These are phyloP conservation scores for Mormyrus iriodes DNA, from an alignment of 2,113 vertebrate species.

Conservation along the genomic window DNA sequence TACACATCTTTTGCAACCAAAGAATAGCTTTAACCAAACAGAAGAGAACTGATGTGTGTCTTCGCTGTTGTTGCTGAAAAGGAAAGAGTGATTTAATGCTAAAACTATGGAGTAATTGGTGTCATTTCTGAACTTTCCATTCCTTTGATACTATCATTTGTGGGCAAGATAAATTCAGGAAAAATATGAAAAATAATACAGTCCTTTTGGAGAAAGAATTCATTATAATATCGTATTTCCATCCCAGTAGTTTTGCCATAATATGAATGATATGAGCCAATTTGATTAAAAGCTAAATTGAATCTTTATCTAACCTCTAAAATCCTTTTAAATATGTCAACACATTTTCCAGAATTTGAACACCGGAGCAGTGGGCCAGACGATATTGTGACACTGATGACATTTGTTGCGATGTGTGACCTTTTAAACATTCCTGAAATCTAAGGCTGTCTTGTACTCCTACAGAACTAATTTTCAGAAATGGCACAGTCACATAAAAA, in stretches of 20 bases:
- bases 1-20: not conserved
- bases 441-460: slow-evolving; percentile 50
- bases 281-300: slow-evolving; percentile 68
- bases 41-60: not conserved
- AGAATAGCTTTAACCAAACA: not conserved
- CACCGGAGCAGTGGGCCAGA: not conserved
- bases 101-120: not conserved
- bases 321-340: slow-evolving; percentile 30
- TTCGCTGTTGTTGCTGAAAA: not conserved
- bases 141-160: not conserved
- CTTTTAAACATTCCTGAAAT: slow-evolving; percentile 69
- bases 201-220: not conserved
- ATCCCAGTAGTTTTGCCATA: slow-evolving; percentile 31
- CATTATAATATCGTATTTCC: not conserved
- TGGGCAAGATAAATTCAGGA: not conserved
- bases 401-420: slow-evolving; percentile 70
- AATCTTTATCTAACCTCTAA: not conserved
- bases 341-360: slow-evolving; percentile 31
- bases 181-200: not conserved
- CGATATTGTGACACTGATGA: slow-evolving; percentile 59
- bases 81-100: not conserved
- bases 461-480: slow-evolving; percentile 47
- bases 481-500: slow-evolving; percentile 41
- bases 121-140: not conserved
- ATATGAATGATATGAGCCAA: slow-evolving; percentile 33